Evolutionary conservation across 2,113 vertebrate genomes (phyloP).

Genomic region (Syngnathus scovelli): DNA sequence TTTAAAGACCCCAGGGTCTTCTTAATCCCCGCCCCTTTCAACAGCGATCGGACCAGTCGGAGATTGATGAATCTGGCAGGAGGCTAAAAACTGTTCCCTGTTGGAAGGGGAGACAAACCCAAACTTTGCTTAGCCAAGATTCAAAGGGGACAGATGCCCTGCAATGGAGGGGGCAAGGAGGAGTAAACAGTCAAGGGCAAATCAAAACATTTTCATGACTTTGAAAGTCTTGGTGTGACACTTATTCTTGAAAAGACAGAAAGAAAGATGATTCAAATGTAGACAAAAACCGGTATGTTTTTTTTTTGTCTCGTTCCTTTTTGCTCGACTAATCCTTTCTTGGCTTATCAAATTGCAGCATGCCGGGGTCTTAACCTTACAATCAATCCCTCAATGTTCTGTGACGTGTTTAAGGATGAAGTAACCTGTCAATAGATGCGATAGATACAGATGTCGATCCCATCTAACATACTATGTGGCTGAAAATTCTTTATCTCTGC

Average conservation of each 20-base stretch:
- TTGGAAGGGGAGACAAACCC: constrained; percentile 60
- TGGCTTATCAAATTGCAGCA: background rate
- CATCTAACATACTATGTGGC: background rate
- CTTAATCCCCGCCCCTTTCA: constrained; percentile 59
- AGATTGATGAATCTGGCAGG: constrained; percentile 62
- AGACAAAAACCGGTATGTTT: background rate
- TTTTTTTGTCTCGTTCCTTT: too few species aligned
- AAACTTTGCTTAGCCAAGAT: constrained; percentile 50
- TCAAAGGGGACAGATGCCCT: constrained; percentile 39
- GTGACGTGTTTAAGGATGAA: too few species aligned
- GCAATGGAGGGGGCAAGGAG: constrained; percentile 18
- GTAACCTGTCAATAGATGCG: too few species aligned
- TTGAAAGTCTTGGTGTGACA: constrained; percentile 13
- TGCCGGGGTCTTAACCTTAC: too few species aligned
- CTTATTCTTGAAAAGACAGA: background rate
- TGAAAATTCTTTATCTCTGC: background rate
- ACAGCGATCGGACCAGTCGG: constrained; percentile 43
- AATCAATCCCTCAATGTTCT: too few species aligned
- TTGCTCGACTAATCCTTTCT: background rate
- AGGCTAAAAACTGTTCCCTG: constrained; percentile 65
- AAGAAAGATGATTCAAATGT: background rate
- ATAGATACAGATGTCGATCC: too few species aligned
- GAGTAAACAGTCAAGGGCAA: constrained; percentile 23
- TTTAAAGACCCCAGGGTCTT: constrained; percentile 56
- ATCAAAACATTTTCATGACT: constrained; percentile 27